Percentiles rank a stretch among this genome's conserved stretches.
Conservation (phyloP, 2,113 vertebrate genomes). For the Aythya baeri region DNA sequence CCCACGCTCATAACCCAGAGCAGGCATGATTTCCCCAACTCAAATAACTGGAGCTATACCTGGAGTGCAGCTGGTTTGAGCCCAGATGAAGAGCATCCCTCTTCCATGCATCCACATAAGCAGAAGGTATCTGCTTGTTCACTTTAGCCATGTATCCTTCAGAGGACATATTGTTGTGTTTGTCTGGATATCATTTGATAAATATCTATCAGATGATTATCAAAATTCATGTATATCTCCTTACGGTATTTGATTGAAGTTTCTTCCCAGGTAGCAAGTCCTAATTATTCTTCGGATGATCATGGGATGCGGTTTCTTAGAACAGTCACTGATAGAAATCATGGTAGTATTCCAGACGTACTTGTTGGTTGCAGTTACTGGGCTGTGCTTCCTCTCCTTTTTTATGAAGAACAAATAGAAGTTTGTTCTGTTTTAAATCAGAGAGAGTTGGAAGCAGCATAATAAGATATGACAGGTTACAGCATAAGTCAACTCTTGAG, state of each 20-base stretch:
- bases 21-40: neutral
- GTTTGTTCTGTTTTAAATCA: slow-evolving; percentile 17
- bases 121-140: rapidly evolving
- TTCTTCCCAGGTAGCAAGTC: neutral
- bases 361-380: neutral
- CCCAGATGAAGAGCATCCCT: neutral
- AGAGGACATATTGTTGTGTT: neutral
- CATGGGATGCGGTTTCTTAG: neutral
- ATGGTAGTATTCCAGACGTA: neutral
- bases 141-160: neutral
- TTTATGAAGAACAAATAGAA: neutral
- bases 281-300: neutral
- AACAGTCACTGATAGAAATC: neutral
- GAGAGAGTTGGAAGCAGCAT: neutral
- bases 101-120: neutral
- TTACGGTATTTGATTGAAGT: neutral
- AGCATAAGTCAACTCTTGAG: slow-evolving; percentile 16
- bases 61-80: neutral
- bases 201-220: neutral
- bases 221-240: neutral
- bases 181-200: neutral
- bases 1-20: neutral
- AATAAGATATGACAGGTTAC: slow-evolving; percentile 25
- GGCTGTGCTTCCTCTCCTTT: neutral
- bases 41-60: neutral